Percentiles rank a stretch among this genome's conserved stretches.
phyloP scores from a whole-genome alignment of 2,113 vertebrate genomes.

The Sardina pilchardus region DNA sequence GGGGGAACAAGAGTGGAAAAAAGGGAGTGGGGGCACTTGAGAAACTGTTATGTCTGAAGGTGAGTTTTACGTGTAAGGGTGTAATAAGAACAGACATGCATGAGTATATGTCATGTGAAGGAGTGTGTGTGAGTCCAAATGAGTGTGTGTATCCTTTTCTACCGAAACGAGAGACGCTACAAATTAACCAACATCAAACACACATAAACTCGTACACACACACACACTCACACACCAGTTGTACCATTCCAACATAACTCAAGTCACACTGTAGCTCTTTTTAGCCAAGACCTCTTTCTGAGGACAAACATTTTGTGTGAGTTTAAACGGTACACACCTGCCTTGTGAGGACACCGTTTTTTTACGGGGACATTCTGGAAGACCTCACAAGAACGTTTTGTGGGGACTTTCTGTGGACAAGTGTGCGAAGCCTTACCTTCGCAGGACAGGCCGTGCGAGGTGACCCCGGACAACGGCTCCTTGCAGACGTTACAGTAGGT shows the following conservation, averaged over 20 bases:
- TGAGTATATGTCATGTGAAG: not conserved
- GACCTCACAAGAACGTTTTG: not conserved
- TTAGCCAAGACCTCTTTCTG: not conserved
- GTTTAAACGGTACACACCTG: not conserved
- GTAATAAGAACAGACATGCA: not conserved
- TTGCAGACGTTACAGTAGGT: conserved; percentile 97
- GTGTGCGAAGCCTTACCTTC: conserved; percentile 77
- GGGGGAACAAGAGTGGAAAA: not conserved
- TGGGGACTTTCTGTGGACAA: not conserved
- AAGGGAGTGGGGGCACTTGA: not conserved
- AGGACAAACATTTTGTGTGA: not conserved
- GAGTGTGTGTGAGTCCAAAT: not conserved
- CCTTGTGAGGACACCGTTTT: not conserved
- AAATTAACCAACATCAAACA: not conserved
- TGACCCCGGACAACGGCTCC: conserved; percentile 91
- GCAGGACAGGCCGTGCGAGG: conserved; percentile 92
- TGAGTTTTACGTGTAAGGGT: not conserved
- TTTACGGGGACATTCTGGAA: not conserved
- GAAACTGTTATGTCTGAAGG: not conserved
- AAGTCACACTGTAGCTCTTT: conserved; percentile 2
- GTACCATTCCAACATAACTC: not conserved
- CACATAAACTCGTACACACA: not conserved
- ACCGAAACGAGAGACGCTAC: not conserved
- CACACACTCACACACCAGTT: not conserved
- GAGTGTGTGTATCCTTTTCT: not conserved